phyloP scores from a whole-genome alignment of 2,888 invertebrate species.

The Acleris sparsana region DNA sequence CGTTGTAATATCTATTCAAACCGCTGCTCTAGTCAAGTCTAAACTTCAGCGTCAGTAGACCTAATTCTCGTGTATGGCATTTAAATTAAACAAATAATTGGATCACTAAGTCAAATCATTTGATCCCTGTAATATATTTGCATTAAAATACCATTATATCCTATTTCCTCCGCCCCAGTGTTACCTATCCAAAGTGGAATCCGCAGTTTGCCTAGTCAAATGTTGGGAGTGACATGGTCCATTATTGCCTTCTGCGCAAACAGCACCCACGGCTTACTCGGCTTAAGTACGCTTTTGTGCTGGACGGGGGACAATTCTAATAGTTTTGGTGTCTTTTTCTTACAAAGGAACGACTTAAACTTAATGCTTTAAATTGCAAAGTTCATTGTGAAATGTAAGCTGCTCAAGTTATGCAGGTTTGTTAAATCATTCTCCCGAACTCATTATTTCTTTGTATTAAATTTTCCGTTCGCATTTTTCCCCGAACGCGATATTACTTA shows the following conservation, averaged over 20 bases:
- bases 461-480: no score
- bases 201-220: conserved; percentile 73
- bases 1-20: no score
- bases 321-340: conserved; percentile 28
- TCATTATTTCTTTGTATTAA: no score
- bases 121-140: no score
- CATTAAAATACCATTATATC: not conserved
- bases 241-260: conserved; percentile 79
- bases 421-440: no score
- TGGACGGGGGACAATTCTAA: conserved; percentile 15
- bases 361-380: conserved; percentile 25
- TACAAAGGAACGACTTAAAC: conserved; percentile 24
- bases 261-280: conserved; percentile 63
- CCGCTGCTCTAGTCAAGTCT: no score
- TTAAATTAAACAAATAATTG: no score
- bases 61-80: no score
- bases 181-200: conserved; percentile 21
- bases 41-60: no score
- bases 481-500: no score
- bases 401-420: no score
- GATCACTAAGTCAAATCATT: no score
- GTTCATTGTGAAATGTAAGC: conserved; percentile 18
- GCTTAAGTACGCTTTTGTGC: conserved; percentile 61
- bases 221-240: conserved; percentile 67
- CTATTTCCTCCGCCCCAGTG: conserved; percentile 9